Percentiles rank a stretch among this genome's conserved stretches.
These are phyloP conservation scores for Drosophila willistoni DNA, from an alignment of 1,140 invertebrate species.

Conservation along the genomic window DNA sequence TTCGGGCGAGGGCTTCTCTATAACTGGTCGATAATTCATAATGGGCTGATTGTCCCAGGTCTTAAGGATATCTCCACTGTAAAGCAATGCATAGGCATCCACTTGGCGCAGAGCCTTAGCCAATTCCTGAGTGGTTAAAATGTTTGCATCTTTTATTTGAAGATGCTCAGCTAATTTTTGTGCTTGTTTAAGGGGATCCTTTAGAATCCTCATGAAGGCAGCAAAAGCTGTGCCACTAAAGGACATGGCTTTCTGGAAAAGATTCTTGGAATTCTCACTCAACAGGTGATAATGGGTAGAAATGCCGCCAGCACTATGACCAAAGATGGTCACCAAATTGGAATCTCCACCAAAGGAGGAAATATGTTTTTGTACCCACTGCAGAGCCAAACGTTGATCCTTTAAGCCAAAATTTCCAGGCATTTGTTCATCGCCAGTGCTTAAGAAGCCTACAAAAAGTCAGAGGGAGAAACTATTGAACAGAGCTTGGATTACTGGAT, in stretches of 20 bases:
- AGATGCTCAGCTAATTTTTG: constrained; percentile 42
- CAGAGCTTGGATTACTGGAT: background rate
- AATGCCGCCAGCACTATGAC: constrained; percentile 85
- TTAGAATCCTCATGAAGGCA: constrained; percentile 80
- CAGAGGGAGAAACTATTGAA: background rate
- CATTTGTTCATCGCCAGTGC: constrained; percentile 54
- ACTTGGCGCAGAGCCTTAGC: constrained; percentile 76
- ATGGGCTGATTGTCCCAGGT: constrained; percentile 73
- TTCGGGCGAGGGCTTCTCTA: constrained; percentile 64
- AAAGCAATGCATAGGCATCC: constrained; percentile 58
- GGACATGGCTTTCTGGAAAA: constrained; percentile 57
- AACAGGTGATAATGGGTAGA: constrained; percentile 87
- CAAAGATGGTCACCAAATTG: constrained; percentile 82
- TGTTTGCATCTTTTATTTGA: constrained; percentile 42
- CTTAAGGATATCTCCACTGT: constrained; percentile 67
- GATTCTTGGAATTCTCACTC: constrained; percentile 74
- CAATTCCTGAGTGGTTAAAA: constrained; percentile 35
- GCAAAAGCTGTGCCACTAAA: constrained; percentile 68
- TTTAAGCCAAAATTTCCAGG: constrained; percentile 74
- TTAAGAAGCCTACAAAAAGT: constrained; percentile 63
- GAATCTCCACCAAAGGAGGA: constrained; percentile 88
- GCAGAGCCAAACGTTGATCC: constrained; percentile 63
- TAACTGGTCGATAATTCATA: constrained; percentile 69
- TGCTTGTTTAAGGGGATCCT: constrained; percentile 83
- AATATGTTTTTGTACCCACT: constrained; percentile 56